phyloP scores from a whole-genome alignment of 2,888 invertebrate species.

The Drosophila picticornis region DNA sequence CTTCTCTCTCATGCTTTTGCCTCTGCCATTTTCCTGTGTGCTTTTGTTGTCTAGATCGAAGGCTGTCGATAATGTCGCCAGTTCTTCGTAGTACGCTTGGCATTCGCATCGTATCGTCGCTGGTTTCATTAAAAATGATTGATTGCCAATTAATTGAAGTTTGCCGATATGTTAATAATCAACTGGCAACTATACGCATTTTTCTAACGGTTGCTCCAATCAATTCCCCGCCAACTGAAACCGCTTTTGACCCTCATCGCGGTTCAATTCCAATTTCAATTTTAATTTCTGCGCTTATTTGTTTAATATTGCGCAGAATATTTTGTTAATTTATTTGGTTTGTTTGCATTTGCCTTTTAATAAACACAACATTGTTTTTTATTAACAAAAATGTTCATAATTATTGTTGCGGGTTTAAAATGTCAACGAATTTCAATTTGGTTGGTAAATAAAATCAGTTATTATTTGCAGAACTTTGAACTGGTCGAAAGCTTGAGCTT shows the following conservation, averaged over 20 bases:
- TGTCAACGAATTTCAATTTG: constrained; percentile 14
- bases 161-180: constrained; percentile 82
- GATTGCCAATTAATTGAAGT: constrained; percentile 83
- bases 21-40: constrained; percentile 24
- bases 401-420: constrained; percentile 12
- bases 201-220: constrained; percentile 22
- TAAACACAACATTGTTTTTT: constrained; percentile 45
- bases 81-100: constrained; percentile 29
- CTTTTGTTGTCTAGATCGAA: constrained; percentile 63
- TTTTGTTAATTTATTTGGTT: constrained; percentile 35
- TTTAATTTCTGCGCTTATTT: constrained; percentile 22
- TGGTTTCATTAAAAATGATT: constrained; percentile 83
- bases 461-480: not conserved
- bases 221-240: not conserved
- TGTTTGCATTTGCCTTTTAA: constrained; percentile 46
- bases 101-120: constrained; percentile 30
- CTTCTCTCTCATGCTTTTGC: constrained; percentile 4
- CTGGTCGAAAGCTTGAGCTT: not conserved
- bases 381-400: constrained; percentile 36
- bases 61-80: constrained; percentile 70
- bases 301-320: constrained; percentile 25
- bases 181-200: constrained; percentile 57
- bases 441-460: constrained; percentile 11
- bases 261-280: constrained; percentile 9
- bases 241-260: constrained; percentile 1